Evolutionary conservation across 1,140 invertebrate species (phyloP).

Genomic region (Wiebesia pumilae): DNA sequence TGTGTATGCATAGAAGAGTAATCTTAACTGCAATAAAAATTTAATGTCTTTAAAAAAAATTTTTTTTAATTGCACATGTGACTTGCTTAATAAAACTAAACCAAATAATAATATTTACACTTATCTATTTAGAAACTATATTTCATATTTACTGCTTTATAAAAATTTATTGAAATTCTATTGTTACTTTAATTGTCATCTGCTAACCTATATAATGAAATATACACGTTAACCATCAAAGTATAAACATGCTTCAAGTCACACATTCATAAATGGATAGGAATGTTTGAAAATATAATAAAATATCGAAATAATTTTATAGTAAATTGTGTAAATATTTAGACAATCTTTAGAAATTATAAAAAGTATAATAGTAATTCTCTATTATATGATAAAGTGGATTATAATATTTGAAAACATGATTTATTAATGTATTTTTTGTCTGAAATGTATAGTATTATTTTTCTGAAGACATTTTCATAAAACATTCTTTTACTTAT

Average conservation of each 20-base stretch:
- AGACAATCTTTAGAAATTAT: background rate
- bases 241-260: background rate
- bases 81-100: too few species aligned
- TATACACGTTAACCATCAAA: background rate
- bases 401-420: background rate
- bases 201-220: background rate
- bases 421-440: too few species aligned
- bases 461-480: too few species aligned
- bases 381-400: background rate
- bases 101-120: too few species aligned
- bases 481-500: too few species aligned
- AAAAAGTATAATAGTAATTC: background rate
- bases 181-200: background rate
- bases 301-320: background rate
- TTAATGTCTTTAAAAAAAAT: too few species aligned
- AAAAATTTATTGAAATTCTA: background rate
- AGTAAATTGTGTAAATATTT: background rate
- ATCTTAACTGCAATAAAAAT: too few species aligned
- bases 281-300: background rate
- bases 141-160: background rate
- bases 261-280: background rate
- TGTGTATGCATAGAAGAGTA: too few species aligned
- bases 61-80: too few species aligned
- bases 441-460: too few species aligned
- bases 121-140: too few species aligned